phyloP scores from a whole-genome alignment of 2,113 vertebrate species.

The Sapajus apella region DNA sequence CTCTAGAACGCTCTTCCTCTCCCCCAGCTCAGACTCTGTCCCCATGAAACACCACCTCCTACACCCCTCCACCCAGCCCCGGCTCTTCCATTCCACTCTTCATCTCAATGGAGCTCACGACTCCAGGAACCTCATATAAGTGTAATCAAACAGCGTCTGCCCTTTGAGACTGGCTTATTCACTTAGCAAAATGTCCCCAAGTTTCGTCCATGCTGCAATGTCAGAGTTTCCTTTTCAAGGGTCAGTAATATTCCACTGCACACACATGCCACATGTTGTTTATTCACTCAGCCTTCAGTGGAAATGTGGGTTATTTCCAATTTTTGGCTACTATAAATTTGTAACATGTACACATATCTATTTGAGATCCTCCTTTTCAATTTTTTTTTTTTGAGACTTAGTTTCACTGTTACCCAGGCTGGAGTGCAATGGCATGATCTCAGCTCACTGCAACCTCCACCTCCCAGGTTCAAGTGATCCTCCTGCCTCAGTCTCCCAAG shows the following conservation, averaged over 20 bases:
- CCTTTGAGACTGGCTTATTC: background rate
- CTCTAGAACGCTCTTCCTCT: background rate
- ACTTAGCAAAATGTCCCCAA: background rate
- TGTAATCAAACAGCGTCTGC: fast-evolving
- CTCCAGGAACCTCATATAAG: background rate
- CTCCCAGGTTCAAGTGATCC: too few relatives aligned
- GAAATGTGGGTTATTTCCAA: fast-evolving
- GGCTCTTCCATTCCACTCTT: too few relatives aligned
- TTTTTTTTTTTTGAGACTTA: too few relatives aligned
- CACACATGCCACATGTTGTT: fast-evolving
- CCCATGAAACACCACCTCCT: too few relatives aligned
- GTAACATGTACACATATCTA: fast-evolving
- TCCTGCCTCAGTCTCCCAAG: too few relatives aligned
- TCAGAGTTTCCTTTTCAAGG: background rate
- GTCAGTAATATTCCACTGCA: background rate
- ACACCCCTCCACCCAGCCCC: background rate
- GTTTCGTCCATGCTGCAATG: fast-evolving
- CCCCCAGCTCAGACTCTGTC: background rate
- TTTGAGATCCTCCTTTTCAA: background rate
- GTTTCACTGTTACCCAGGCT: too few relatives aligned
- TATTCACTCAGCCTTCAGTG: fast-evolving
- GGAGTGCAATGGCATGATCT: too few relatives aligned
- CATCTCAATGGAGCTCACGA: background rate
- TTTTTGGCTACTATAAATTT: background rate
- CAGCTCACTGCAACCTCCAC: too few relatives aligned